Base-by-base conservation (phyloP, 2,888 invertebrate genomes). In the Oscheius sp. region DNA sequence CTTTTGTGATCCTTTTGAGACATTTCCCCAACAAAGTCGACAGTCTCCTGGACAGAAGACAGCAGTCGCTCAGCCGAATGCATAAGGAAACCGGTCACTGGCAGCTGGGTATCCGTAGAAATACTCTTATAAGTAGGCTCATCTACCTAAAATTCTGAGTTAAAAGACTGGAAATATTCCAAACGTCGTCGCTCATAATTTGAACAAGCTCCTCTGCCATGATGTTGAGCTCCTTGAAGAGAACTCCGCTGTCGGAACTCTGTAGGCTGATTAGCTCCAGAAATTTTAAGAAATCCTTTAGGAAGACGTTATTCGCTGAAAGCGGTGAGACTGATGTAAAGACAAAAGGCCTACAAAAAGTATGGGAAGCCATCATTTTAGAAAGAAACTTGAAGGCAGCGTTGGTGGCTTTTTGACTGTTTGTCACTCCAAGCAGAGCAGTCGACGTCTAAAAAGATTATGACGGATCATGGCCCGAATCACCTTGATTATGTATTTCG, bases 231-330 rank as follows among this genome's bases (percentile, higher is more conserved):
- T 45, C 45, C 23, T 29, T 27, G 29, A 49, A 21, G 13, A 69
- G 53, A n/a, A 49, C 1, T 16, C 63, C 61, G 35, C 9, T 18
- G 18, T 52, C 74, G n/a, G 35, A n/a, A 16, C 41, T 49, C 21
- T 46, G 52, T 7, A 70, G 45, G 2, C 53, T 70, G 3, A 70
- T 53, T 12, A 25, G 45, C 1, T 18, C 45, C 16, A 63, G 21
- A 25, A 70, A 53, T 52, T 63, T 74, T 6, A 74, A 58, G n/a
- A 71, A 45, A 35, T 74, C 74, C 29, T 46, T 41, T 12, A 74
- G 64, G 9, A 71, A 55, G 5, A 29, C 21, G 59, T 63, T 74
- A 49, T 55, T 71, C 5, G 21, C 74, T 74, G 74, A 35, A 35
- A 35, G 35, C 3, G 9, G 9, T 6, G 35, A 9, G 3, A 9